phyloP scores from a whole-genome alignment of 2,113 vertebrate genomes.

The Hydropotes inermis region DNA sequence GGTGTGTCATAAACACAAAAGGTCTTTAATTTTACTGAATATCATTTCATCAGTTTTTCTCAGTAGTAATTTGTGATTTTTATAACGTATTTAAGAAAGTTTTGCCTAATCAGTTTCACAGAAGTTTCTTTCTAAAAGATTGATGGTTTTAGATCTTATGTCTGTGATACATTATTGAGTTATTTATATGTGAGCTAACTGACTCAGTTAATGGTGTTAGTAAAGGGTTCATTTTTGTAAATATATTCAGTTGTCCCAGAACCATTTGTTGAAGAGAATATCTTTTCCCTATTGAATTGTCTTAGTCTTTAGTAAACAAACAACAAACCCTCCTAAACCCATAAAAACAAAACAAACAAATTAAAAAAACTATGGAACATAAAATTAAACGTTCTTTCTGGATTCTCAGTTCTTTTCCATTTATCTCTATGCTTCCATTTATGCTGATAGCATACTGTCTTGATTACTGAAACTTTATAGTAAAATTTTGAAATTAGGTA shows the following conservation, averaged over 20 bases:
- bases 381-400: background rate
- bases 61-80: background rate
- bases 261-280: background rate
- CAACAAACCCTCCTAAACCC: background rate
- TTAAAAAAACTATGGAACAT: background rate
- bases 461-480: background rate
- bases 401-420: background rate
- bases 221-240: background rate
- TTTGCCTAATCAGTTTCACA: background rate
- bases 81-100: background rate
- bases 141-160: background rate
- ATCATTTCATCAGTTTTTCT: background rate
- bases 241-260: background rate
- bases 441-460: background rate
- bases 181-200: background rate
- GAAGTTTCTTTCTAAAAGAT: background rate
- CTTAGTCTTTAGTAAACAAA: background rate
- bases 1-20: background rate
- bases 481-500: conserved; percentile 11
- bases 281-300: background rate
- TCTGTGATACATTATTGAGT: background rate
- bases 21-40: background rate
- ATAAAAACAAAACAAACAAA: background rate
- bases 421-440: background rate
- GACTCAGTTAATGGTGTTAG: background rate